Conservation (phyloP, 30 jellyfish, hydroid and myxozoan genomes). For the Aurelia coerulea region DNA sequence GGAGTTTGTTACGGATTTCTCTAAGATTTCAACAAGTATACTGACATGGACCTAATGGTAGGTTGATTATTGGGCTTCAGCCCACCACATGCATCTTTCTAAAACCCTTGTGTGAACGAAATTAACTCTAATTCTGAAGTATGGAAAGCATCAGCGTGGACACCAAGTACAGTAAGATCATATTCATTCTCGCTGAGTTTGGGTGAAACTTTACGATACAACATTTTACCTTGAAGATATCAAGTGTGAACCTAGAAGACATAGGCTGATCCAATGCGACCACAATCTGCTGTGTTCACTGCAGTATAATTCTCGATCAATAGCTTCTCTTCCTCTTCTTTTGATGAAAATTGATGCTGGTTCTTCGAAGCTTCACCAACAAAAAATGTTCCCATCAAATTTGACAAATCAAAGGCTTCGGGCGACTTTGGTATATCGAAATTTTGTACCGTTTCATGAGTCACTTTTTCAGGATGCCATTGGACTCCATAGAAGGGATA, state of each 20-base stretch:
- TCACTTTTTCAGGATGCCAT: slow-evolving; percentile 88
- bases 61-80: no score
- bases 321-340: slow-evolving; percentile 16
- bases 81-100: no score
- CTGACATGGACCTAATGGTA: no score
- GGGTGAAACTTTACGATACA: no score
- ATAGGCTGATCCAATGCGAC: slow-evolving; percentile 46
- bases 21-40: no score
- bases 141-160: no score
- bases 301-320: slow-evolving; percentile 29
- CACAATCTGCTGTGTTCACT: slow-evolving; percentile 54
- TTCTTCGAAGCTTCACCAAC: slow-evolving; percentile 69
- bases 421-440: slow-evolving; percentile 52
- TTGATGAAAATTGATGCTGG: slow-evolving; percentile 29
- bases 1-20: no score
- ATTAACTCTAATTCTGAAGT: no score
- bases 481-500: slow-evolving; percentile 93
- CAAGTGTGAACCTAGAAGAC: neutral
- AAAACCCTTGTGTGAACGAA: no score
- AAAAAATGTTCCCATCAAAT: slow-evolving; percentile 42
- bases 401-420: slow-evolving; percentile 54
- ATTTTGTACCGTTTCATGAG: slow-evolving; percentile 60
- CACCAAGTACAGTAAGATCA: no score
- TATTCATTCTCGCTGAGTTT: no score
- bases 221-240: no score